Conservation (phyloP, 2,113 vertebrate species). For the Festucalex cinctus region DNA sequence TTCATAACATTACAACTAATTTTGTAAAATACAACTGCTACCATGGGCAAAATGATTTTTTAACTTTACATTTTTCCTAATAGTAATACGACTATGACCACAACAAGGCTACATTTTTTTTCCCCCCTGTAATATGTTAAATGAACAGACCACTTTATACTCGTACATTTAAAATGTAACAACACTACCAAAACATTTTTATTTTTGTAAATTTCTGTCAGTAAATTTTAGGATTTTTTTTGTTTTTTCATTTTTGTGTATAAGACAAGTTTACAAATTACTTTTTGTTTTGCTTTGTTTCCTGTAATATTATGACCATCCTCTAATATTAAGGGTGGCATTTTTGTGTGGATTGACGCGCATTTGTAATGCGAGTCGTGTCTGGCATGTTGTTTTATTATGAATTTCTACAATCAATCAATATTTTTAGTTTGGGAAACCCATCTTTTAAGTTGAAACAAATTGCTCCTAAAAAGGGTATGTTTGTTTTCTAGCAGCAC, state of each 20-base stretch:
- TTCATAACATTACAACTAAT: too few relatives aligned
- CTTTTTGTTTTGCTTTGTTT: too few relatives aligned
- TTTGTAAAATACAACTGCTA: too few relatives aligned
- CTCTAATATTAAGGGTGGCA: not conserved
- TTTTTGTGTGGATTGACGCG: not conserved
- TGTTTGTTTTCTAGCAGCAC: slow-evolving; percentile 55
- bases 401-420: not conserved
- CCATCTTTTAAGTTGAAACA: slow-evolving; percentile 29
- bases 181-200: not conserved
- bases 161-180: not conserved
- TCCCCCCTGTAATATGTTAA: too few relatives aligned
- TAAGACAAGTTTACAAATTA: not conserved
- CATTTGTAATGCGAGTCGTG: not conserved
- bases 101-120: not conserved
- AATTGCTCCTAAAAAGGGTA: slow-evolving; percentile 51
- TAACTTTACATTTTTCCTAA: too few relatives aligned
- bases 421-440: slow-evolving; percentile 63
- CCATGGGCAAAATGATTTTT: too few relatives aligned
- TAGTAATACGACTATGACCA: not conserved
- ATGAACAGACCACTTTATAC: not conserved
- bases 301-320: too few relatives aligned
- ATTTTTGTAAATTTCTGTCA: too few relatives aligned
- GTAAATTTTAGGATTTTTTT: too few relatives aligned
- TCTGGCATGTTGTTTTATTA: not conserved
- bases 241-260: too few relatives aligned